Percentiles rank a stretch among this genome's conserved stretches.
Evolutionary conservation across 2,113 vertebrate genomes (phyloP).

Genomic region (Rhagologus leucostigma): DNA sequence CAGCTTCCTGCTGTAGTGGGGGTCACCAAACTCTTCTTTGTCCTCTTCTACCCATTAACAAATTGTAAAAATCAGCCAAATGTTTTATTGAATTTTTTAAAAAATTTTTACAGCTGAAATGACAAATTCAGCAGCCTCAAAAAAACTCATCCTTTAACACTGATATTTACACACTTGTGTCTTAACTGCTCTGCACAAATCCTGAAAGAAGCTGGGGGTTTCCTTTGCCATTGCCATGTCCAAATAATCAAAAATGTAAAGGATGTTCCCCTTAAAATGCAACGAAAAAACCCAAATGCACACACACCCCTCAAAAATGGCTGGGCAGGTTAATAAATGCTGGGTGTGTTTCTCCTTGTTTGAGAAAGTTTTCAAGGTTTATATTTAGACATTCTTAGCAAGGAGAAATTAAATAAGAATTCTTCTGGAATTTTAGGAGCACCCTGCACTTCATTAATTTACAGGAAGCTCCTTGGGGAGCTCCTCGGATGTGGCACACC

Average conservation of each 20-base stretch:
- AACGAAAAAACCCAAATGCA: not conserved
- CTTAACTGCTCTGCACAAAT: not conserved
- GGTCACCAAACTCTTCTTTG: no score
- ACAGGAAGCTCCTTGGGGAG: not conserved
- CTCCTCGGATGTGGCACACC: not conserved
- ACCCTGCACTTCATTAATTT: accelerated
- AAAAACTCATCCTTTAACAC: not conserved
- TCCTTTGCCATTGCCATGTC: not conserved
- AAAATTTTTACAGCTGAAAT: not conserved
- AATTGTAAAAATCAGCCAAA: not conserved
- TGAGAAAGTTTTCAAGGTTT: not conserved
- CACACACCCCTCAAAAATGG: not conserved
- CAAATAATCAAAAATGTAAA: not conserved
- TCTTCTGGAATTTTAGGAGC: not conserved
- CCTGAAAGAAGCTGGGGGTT: not conserved
- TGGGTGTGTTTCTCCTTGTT: not conserved
- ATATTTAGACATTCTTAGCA: not conserved
- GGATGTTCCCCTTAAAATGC: not conserved
- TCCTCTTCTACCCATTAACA: not conserved
- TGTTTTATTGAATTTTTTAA: not conserved
- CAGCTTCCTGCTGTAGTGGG: not conserved
- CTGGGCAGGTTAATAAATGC: not conserved
- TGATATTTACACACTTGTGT: accelerated
- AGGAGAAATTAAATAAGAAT: not conserved
- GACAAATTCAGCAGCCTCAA: accelerated